Evolutionary conservation across 2,113 vertebrate genomes (phyloP).

Genomic region (Ellobius talpinus): DNA sequence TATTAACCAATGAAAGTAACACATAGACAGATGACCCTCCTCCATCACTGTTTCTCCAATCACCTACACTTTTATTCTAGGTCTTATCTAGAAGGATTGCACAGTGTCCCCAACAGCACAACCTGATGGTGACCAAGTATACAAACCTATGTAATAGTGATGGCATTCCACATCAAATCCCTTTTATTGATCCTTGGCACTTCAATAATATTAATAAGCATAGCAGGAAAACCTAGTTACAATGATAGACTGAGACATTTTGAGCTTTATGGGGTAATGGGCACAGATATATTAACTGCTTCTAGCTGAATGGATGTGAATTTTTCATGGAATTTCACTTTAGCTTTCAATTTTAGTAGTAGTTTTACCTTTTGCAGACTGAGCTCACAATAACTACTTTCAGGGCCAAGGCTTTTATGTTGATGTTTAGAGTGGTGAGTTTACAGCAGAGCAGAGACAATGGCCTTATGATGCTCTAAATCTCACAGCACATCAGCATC

Average conservation of each 20-base stretch:
- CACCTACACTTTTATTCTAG: not conserved
- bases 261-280: not conserved
- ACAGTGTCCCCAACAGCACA: not conserved
- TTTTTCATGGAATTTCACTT: not conserved
- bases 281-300: not conserved
- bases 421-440: too few species aligned
- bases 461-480: too few species aligned
- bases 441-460: too few species aligned
- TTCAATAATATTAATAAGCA: not conserved
- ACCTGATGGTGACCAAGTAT: not conserved
- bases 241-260: not conserved
- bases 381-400: not conserved
- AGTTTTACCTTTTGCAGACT: not conserved
- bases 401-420: too few species aligned
- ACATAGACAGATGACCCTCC: too few species aligned
- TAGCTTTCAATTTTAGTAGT: not conserved
- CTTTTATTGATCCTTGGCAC: not conserved
- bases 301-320: not conserved
- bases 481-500: too few species aligned
- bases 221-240: not conserved
- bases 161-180: not conserved
- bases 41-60: too few species aligned
- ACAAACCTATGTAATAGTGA: too few species aligned
- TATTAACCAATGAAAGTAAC: too few species aligned
- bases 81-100: not conserved